Conservation (phyloP, 2,888 invertebrate species). For the Linnaemya tessellans region DNA sequence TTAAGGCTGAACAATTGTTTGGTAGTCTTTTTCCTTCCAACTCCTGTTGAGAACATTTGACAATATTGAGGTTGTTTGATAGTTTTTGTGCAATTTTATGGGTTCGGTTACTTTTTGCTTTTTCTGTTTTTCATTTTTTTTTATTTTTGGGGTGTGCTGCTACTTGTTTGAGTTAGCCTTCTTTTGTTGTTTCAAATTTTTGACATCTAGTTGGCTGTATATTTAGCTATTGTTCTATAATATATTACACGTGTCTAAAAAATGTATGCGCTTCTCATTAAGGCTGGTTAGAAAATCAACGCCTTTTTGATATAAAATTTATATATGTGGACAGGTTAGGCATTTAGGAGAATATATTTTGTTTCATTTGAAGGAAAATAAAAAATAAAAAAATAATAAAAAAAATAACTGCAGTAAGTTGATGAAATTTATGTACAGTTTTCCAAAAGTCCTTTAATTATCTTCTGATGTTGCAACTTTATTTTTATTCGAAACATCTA, state of each 20-base stretch:
- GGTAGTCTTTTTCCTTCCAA: conserved; percentile 2
- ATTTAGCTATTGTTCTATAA: conserved; percentile 11
- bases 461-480: conserved; percentile 13
- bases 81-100: conserved; percentile 63
- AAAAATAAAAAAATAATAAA: not conserved
- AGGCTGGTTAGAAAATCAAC: conserved; percentile 64
- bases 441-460: not conserved
- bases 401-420: not conserved
- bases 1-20: conserved; percentile 32
- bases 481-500: not conserved
- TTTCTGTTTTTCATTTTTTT: conserved; percentile 7
- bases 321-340: not conserved
- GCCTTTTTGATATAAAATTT: conserved; percentile 38
- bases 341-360: conserved; percentile 8
- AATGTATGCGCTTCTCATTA: conserved; percentile 37
- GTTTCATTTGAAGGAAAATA: conserved; percentile 5
- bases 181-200: conserved; percentile 35
- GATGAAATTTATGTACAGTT: not conserved
- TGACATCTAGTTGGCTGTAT: conserved; percentile 11
- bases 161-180: conserved; percentile 57
- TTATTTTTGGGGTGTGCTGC: conserved; percentile 69
- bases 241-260: not conserved
- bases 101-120: conserved; percentile 28
- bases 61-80: conserved; percentile 60
- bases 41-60: conserved; percentile 61